Evolutionary conservation across 1,140 invertebrate species (phyloP).

Genomic region (Augochlora pura): DNA sequence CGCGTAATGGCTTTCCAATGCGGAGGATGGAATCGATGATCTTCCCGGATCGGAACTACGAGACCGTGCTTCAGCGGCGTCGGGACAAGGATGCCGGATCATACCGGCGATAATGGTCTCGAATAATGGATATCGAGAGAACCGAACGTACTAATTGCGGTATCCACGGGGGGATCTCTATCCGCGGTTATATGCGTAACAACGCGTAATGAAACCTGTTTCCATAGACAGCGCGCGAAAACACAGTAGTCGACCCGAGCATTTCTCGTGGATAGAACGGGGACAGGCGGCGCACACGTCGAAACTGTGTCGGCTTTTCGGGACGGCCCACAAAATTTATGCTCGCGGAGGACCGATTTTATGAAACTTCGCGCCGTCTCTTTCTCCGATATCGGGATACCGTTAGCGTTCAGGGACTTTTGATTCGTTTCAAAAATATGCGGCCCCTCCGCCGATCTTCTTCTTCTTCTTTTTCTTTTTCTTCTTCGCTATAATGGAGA

Average conservation of each 20-base stretch:
- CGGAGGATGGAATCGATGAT: no score
- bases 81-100: not conserved
- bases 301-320: not conserved
- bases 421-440: constrained; percentile 3
- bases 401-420: not conserved
- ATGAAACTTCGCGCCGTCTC: not conserved
- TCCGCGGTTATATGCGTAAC: constrained; percentile 1
- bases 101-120: not conserved
- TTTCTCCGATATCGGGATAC: not conserved
- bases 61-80: no score
- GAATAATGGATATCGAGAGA: not conserved
- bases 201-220: constrained; percentile 13
- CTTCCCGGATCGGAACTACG: no score
- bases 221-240: not conserved
- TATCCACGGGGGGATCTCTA: not conserved
- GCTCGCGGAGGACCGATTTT: constrained; percentile 1
- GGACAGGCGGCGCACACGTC: not conserved
- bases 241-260: not conserved
- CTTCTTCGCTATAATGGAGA: no score
- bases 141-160: not conserved
- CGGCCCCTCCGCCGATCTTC: not conserved
- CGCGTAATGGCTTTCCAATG: no score
- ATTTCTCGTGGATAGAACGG: not conserved
- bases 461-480: no score
- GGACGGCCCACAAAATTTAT: not conserved